These are phyloP conservation scores for Morbakka virulenta DNA, from an alignment of 30 jellyfish, hydroid and myxozoan species.

Conservation along the genomic window DNA sequence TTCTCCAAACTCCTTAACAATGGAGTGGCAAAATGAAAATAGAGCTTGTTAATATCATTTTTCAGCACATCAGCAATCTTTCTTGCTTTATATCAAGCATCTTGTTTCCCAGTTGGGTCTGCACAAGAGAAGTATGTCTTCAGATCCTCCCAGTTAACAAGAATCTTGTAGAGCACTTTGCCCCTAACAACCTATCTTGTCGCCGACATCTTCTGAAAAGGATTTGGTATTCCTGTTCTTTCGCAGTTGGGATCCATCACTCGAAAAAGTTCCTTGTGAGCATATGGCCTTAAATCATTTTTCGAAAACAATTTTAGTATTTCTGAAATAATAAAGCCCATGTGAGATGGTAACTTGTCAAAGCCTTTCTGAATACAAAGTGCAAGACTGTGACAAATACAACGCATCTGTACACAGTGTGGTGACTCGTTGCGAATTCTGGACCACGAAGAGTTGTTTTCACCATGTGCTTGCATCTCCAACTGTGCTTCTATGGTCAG, in stretches of 20 bases:
- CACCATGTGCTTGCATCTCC: conserved; percentile 29
- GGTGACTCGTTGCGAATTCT: conserved; percentile 38
- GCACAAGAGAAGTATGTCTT: conserved; percentile 54
- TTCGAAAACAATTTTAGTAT: no score
- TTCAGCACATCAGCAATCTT: conserved; percentile 17
- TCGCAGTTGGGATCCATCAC: no score
- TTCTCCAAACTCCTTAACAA: conserved; percentile 41
- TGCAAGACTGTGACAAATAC: no score
- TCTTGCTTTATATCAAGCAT: no score
- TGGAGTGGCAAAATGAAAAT: conserved; percentile 18
- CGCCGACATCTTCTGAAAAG: conserved; percentile 34
- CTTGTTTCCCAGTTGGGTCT: conserved; percentile 22
- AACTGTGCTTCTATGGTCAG: conserved; percentile 2
- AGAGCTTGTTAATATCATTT: conserved; percentile 19
- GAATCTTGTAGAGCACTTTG: conserved; percentile 33
- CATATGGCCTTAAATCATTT: conserved; percentile 8
- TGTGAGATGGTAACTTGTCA: no score
- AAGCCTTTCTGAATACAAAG: no score
- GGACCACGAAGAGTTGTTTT: conserved; percentile 41
- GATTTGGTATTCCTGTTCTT: no score
- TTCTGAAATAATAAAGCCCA: no score
- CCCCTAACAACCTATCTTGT: conserved; percentile 60
- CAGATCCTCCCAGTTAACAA: conserved; percentile 47
- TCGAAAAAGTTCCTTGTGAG: no score
- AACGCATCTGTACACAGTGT: no score